Conservation (phyloP, 1,140 invertebrate genomes). For the Lamellibrachia luymesi region DNA sequence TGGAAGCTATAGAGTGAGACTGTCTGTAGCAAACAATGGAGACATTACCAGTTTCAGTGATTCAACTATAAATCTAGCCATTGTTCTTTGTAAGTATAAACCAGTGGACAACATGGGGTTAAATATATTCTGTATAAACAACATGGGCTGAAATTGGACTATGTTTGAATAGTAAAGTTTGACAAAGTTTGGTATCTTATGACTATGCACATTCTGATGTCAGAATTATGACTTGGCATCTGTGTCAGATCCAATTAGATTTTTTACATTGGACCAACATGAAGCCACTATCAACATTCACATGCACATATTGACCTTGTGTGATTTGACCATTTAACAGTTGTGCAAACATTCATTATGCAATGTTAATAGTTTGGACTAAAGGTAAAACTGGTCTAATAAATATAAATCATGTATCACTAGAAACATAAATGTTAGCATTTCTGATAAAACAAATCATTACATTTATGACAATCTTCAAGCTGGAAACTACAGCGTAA, state of each 20-base stretch:
- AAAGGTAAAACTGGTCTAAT: not conserved
- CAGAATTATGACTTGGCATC: not conserved
- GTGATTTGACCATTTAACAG: not conserved
- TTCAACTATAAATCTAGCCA: not conserved
- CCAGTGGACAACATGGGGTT: not conserved
- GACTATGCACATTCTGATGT: not conserved
- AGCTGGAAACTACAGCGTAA: too few species aligned
- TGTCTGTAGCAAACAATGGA: not conserved
- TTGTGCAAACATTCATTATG: not conserved
- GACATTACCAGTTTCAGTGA: not conserved
- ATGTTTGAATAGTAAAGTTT: not conserved
- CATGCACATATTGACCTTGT: not conserved
- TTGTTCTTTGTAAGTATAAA: not conserved
- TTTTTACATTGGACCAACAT: not conserved
- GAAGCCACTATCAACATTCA: not conserved
- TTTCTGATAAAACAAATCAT: too few species aligned
- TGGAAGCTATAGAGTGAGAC: not conserved
- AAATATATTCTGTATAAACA: not conserved
- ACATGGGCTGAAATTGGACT: not conserved
- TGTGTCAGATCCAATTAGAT: not conserved
- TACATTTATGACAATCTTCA: too few species aligned
- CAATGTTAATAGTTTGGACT: not conserved
- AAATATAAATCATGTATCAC: too few species aligned
- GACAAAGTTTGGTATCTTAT: not conserved
- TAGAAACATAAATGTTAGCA: too few species aligned